These are phyloP conservation scores for honey bee (Apis mellifera) DNA, from an alignment of 1,140 invertebrate species.

Conservation along the genomic window Amel_HAv3.1 CM009941.2:7212001-7212500, in stretches of 20 bases:
- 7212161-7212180: neutral
- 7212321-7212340: constrained; percentile 84
- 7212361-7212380: constrained; percentile 85
- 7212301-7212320: constrained; percentile 79
- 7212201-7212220: neutral
- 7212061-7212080: neutral
- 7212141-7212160: neutral
- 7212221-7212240: neutral
- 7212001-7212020: constrained; percentile 36
- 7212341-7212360: constrained; percentile 81
- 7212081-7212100: neutral
- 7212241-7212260: constrained; percentile 1
- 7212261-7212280: constrained; percentile 77
- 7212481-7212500: neutral
- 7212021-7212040: constrained; percentile 1
- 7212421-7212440: neutral
- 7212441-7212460: neutral
- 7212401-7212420: neutral
- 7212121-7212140: neutral
- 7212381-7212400: neutral
- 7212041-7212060: neutral
- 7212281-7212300: constrained; percentile 78
- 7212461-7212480: neutral
- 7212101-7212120: neutral
- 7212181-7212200: neutral